These are phyloP conservation scores for Esox masquinongy DNA, from an alignment of 2,797 vertebrate species.

Conservation along the genomic window DNA sequence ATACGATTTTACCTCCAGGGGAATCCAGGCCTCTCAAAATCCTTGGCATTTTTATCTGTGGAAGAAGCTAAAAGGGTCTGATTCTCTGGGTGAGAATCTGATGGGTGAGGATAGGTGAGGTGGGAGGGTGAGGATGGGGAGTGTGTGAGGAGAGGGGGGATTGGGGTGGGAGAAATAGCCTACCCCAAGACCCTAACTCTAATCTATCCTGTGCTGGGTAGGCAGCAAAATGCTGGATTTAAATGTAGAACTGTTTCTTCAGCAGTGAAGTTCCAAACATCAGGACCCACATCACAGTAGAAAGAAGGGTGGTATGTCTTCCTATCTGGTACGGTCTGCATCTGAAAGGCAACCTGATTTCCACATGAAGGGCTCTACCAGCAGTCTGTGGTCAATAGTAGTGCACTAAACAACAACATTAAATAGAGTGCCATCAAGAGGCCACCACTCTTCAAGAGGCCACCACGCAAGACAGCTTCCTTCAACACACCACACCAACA, in stretches of 20 bases:
- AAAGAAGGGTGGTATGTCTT: slow-evolving; percentile 70
- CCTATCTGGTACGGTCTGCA: slow-evolving; percentile 63
- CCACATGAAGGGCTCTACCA: not conserved
- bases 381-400: not conserved
- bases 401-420: no score
- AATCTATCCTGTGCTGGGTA: slow-evolving; percentile 85
- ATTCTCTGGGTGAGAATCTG: slow-evolving; percentile 62
- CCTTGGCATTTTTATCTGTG: slow-evolving; percentile 82
- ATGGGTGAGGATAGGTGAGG: slow-evolving; percentile 69
- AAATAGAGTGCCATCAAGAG: not conserved
- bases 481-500: slow-evolving; percentile 64
- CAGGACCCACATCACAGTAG: slow-evolving; percentile 77
- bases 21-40: slow-evolving; percentile 76
- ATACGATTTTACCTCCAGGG: slow-evolving; percentile 82
- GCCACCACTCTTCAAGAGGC: slow-evolving; percentile 60
- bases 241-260: slow-evolving; percentile 89
- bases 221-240: slow-evolving; percentile 82
- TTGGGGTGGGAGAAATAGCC: slow-evolving; percentile 69
- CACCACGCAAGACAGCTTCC: slow-evolving; percentile 65
- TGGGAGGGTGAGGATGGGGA: slow-evolving; percentile 63
- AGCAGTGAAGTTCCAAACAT: slow-evolving; percentile 79
- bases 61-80: slow-evolving; percentile 82
- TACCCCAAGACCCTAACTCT: slow-evolving; percentile 85
- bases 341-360: not conserved
- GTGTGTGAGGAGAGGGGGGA: slow-evolving; percentile 52